Evolutionary conservation across 1,140 invertebrate genomes (phyloP), one percentile per base, ranked within the genome.

Genomic region (Apis laboriosa): DNA sequence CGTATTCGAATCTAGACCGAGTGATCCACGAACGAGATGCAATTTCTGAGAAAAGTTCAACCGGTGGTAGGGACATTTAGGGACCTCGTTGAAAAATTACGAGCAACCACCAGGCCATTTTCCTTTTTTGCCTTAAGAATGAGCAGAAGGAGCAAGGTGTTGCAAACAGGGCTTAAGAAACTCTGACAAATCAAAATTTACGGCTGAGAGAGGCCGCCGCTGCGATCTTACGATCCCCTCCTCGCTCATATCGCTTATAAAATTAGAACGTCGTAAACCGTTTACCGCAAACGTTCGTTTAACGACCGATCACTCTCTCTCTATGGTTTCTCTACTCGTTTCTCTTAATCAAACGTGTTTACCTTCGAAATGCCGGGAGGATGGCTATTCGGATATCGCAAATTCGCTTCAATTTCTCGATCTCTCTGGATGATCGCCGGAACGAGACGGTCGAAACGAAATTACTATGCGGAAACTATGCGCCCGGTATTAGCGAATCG

Each of bases 101-200:
- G 56, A 55, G 24, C 21, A 28, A 58, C 12, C 34, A n/a, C 21
- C 53, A 5, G 58, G 28, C 34, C 49, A 19, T 21, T 70, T 61
- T 43, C n/a, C 49, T 19, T 19, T 70, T 61, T 43, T 24, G 28
- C 56, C 43, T 19, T 2, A 11, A 21, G 74, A 77, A 70, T 70
- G n/a, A 56, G 60, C 55, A 15, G 66, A 13, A 9, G 2, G 17
- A 13, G 64, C 24, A 17, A 34, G n/a, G 55, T 34, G 73, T 66
- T 78, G 75, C 83, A 85, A 56, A 75, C 78, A 72, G 85, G 80
- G 84, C 66, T 85, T 78, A 84, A 86, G 88, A 86, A 90, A 88
- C 67, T 80, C 88, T 83, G 90, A 89, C 87, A 91, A 92, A 92
- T 92, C 85, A 88, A 89, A 88, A 92, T 92, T 91, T 91, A 92